Percentiles rank a stretch among this genome's conserved stretches.
phyloP scores from a whole-genome alignment of 2,113 vertebrate genomes.

The Mormyrus iriodes region DNA sequence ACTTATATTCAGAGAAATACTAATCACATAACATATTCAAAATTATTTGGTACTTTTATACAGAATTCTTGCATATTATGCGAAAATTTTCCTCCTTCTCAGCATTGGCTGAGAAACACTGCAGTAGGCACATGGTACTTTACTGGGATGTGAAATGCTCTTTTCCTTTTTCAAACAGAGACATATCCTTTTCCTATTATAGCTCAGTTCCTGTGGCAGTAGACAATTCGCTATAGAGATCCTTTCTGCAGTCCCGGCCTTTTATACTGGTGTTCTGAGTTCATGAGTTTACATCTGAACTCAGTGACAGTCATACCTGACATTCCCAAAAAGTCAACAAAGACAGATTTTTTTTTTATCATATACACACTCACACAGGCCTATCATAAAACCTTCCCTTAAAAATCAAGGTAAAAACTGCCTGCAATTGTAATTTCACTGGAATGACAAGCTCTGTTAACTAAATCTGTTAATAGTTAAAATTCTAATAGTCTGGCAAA shows the following conservation, averaged over 20 bases:
- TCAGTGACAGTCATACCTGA: not conserved
- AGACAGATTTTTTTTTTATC: not conserved
- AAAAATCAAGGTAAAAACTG: not conserved
- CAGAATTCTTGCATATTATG: not conserved
- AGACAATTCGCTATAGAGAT: slow-evolving; percentile 4
- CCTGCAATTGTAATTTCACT: not conserved
- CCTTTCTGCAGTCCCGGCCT: not conserved
- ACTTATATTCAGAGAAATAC: not conserved
- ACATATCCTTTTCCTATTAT: slow-evolving; percentile 66
- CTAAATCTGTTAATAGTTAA: not conserved
- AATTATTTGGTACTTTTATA: not conserved
- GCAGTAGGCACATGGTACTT: slow-evolving; percentile 46
- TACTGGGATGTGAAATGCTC: slow-evolving; percentile 72
- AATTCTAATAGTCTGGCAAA: not conserved
- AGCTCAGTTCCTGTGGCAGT: slow-evolving; percentile 17
- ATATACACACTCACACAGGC: not conserved
- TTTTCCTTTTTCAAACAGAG: slow-evolving; percentile 67
- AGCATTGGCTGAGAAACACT: slow-evolving; percentile 37
- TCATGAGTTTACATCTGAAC: slow-evolving; percentile 4
- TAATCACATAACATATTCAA: not conserved
- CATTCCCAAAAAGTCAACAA: not conserved
- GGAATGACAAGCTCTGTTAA: not conserved
- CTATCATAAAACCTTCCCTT: not conserved
- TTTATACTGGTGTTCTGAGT: not conserved
- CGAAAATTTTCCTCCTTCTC: not conserved